A percentile compares a stretch with the other conserved stretches of the same genome.
Conservation (phyloP, 1,140 invertebrate species). For the Pemphigus obesinymphae region DNA sequence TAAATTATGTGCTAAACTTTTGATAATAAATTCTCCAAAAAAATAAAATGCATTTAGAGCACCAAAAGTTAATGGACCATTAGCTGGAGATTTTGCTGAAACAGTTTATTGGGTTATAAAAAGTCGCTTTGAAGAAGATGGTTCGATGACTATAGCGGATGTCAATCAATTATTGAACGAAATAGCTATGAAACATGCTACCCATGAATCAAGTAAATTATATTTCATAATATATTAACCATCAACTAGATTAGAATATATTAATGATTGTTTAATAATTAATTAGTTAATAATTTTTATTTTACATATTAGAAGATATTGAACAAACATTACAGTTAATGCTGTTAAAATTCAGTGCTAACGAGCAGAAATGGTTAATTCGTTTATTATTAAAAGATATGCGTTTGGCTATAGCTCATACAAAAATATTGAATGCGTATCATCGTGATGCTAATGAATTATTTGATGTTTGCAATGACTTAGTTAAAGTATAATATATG, state of each 20-base stretch:
- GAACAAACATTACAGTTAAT: conserved; percentile 56
- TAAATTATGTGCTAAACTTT: neutral
- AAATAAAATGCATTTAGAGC: neutral
- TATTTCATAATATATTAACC: neutral
- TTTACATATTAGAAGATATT: conserved; percentile 50
- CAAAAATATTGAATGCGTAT: conserved; percentile 63
- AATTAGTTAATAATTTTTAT: neutral
- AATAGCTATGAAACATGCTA: conserved; percentile 59
- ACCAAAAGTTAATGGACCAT: conserved; percentile 12
- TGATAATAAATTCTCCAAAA: neutral
- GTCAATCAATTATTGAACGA: conserved; percentile 67
- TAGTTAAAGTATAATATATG: conserved; percentile 62
- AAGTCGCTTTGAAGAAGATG: conserved; percentile 56
- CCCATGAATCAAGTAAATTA: conserved; percentile 54
- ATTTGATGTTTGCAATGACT: conserved; percentile 66
- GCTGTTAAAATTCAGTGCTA: conserved; percentile 59
- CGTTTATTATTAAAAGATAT: conserved; percentile 81
- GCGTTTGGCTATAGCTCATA: conserved; percentile 65
- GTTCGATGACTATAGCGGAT: conserved; percentile 58
- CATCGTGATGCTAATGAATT: conserved; percentile 77
- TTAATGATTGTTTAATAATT: neutral
- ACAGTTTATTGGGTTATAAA: conserved; percentile 65
- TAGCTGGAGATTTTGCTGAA: conserved; percentile 66
- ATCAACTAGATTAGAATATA: neutral
- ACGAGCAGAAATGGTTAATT: conserved; percentile 84